Base-by-base conservation (phyloP, 2,888 invertebrate genomes). In the Rugalucina vietnamica region DNA sequence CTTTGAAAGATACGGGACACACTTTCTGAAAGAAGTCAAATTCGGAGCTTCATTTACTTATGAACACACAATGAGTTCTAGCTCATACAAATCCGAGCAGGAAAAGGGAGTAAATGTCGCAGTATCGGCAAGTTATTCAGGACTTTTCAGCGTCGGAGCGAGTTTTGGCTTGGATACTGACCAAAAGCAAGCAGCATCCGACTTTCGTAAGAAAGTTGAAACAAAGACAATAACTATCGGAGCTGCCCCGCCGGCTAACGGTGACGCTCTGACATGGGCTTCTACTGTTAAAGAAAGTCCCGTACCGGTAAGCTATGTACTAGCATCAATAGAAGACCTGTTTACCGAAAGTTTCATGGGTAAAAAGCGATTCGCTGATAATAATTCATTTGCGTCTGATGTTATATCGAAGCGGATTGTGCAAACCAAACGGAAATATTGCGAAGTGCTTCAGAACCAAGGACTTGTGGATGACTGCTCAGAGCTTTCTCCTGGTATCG, bases 41-140 rank as follows among this genome's bases (percentile, higher is more conserved):
- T 87, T 84, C 76, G 84, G 87, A 21, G 87, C 87, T 0, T 71
- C 76, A 29, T 87, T 72, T 39, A 82, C 80, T 14, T 76, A 80
- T 36, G 76, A 84, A 71, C 71, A 82, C 29, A 84, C 75, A 43
- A 87, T 87, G 87, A 36, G 60, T 0, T 65, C 76, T 18, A 36
- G 0, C 34, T 37, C 37, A 1, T 87, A 77, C 43, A 65, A 82
- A 37, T 29, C 12, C 0, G 39, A 82, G 49, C 21, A 49, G 21
- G 21, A 39, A 57, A 49, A 54, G 0, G 80, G 76, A 3, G 43
- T 82, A 10, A 78, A 82, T 49, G 70, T 87, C 2, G 82, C 76
- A 3, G 76, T 78, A 12, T n/a, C 37, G 14, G 87, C 87, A 14
- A 73, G 87, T 29, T 81, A 80, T 60, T 82, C 82, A 1, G 82